phyloP scores from a whole-genome alignment of 2,888 invertebrate species.

The Pseudoips prasinana region DNA sequence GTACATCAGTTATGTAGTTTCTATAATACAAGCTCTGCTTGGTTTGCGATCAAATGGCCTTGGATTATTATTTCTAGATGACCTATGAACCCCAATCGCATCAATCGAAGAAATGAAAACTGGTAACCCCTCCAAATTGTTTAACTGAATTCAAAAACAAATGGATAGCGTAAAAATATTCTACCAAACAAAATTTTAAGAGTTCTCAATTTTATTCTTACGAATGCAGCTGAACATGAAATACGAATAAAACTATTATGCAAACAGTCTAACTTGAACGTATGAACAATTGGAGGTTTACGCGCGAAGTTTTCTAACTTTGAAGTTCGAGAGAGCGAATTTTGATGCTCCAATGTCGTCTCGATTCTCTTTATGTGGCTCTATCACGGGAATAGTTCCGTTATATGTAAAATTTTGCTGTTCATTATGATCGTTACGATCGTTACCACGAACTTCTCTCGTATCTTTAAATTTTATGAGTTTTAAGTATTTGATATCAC shows the following conservation, averaged over 20 bases:
- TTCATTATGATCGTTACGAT: no score
- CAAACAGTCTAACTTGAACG: constrained; percentile 56
- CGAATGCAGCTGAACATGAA: constrained; percentile 51
- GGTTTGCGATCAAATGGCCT: no score
- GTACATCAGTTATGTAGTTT: no score
- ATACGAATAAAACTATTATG: constrained; percentile 71
- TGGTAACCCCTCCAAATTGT: no score
- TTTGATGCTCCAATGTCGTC: constrained; percentile 31
- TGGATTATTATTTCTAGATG: no score
- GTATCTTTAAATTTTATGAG: no score
- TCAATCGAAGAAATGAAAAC: no score
- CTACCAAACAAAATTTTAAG: constrained; percentile 46
- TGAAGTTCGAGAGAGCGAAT: constrained; percentile 37
- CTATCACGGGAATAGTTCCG: constrained; percentile 8
- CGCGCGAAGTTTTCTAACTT: constrained; percentile 52
- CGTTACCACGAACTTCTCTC: no score
- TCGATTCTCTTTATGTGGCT: constrained; percentile 13
- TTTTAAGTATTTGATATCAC: no score
- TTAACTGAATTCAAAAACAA: constrained; percentile 19
- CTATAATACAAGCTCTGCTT: no score
- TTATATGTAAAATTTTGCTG: constrained; percentile 2
- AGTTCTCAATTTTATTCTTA: constrained; percentile 50
- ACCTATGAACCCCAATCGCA: no score
- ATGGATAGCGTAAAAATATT: constrained; percentile 42
- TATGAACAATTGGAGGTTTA: constrained; percentile 55